Evolutionary conservation across 2,888 invertebrate genomes (phyloP).

Genomic region (Teleiodes luculella): DNA sequence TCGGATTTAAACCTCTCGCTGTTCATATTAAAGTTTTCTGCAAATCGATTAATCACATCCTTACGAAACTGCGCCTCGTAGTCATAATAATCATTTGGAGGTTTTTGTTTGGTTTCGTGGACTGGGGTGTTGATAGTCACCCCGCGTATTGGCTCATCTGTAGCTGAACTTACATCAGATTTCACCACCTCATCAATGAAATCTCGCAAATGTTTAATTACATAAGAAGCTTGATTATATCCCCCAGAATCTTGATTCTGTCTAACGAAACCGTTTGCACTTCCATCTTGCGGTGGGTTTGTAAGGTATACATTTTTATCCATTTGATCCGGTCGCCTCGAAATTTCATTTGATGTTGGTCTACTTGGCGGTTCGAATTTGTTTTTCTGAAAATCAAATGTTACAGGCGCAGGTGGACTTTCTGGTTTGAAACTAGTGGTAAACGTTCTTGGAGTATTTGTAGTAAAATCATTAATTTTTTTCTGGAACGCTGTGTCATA

Average conservation of each 20-base stretch:
- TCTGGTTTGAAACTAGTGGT: not conserved
- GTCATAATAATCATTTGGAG: conserved; percentile 44
- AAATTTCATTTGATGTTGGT: not conserved
- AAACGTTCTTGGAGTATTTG: not conserved
- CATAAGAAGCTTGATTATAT: conserved; percentile 50
- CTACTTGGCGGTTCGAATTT: conserved; percentile 2
- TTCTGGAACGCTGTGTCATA: conserved; percentile 43
- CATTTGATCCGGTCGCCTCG: not conserved
- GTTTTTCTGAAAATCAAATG: conserved; percentile 9
- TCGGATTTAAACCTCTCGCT: conserved; percentile 56
- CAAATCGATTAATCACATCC: conserved; percentile 54
- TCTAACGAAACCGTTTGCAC: not conserved
- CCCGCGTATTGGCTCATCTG: conserved; percentile 34
- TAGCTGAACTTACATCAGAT: conserved; percentile 38
- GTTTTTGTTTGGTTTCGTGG: not conserved
- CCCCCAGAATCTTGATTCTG: conserved; percentile 29
- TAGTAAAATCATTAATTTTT: conserved; percentile 42
- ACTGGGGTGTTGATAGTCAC: conserved; percentile 24
- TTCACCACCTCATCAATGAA: conserved; percentile 49
- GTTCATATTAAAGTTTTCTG: conserved; percentile 62
- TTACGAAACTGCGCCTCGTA: conserved; percentile 53
- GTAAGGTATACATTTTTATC: conserved; percentile 33
- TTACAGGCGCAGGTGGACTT: not conserved
- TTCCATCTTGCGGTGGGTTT: not conserved
- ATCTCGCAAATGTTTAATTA: conserved; percentile 59